Conservation (phyloP, 2,113 vertebrate species). For the Neogale vison region DNA sequence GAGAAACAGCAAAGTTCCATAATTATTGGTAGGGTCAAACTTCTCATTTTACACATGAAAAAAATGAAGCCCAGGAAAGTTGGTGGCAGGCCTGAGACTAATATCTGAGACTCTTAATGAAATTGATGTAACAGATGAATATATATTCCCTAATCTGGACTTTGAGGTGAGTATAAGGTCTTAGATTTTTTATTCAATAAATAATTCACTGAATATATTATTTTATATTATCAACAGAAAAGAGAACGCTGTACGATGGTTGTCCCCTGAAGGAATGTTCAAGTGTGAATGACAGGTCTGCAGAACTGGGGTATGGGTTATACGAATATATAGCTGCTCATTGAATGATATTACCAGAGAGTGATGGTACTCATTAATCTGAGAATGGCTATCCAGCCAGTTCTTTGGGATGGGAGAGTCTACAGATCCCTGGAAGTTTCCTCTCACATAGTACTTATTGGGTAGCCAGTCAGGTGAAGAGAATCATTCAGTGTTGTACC, state of each 20-base stretch:
- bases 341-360: not conserved
- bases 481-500: not conserved
- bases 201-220: not conserved
- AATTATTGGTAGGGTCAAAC: not conserved
- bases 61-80: not conserved
- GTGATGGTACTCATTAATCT: not conserved
- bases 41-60: not conserved
- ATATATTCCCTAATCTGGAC: not conserved
- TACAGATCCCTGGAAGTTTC: not conserved
- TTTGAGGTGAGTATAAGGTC: not conserved
- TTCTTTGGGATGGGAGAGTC: not conserved
- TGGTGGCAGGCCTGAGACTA: not conserved
- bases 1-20: not conserved
- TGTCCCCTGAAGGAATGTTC: not conserved
- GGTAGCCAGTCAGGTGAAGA: not conserved
- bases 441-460: not conserved
- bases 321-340: not conserved
- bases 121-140: not conserved
- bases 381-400: not conserved
- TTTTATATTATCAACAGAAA: not conserved
- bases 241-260: not conserved
- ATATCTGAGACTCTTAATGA: not conserved
- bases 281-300: not conserved
- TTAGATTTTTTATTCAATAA: not conserved
- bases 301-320: not conserved